Base-by-base conservation (phyloP, 2,797 vertebrate species). In the Orestias chungarensis region DNA sequence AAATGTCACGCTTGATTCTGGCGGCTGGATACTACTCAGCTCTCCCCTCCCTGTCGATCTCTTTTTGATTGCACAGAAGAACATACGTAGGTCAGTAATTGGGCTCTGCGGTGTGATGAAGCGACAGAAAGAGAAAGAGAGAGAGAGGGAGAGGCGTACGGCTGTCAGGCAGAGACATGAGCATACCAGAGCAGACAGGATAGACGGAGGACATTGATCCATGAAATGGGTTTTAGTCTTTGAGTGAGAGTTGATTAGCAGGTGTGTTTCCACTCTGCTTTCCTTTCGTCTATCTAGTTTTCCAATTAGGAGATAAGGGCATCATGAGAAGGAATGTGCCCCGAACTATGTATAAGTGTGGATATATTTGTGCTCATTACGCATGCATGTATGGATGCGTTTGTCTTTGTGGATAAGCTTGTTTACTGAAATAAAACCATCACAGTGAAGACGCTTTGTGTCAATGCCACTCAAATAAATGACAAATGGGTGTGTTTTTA, bases 261-360 rank as follows among this genome's bases (percentile, higher is more conserved):
- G 87, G 88, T 91, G 83, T 93, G 91, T 91, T 93, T 93, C 91
- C 87, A 86, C 86, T 90, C 85, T 82, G 83, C 87, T 88, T 85
- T 73, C 85, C 81, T 86, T 76, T 79, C 79, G 80, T 91, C 88
- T 87, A 88, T 87, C 92, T 89, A 87, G 86, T 94, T 93, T 92
- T 94, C 92, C 93, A 94, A 95, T 95, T 95, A 94, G 91, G 87
- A 93, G 94, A 94, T 94, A 94, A 94, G 91, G 79, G 92, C 94
- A 91, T 88, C 74, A 38, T 69, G 79, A 66, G 80, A 69, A 46
- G 54, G 69, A 77, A 79, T 79, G 85, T 70, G 70, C 31, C 12
- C 64, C 55, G 14, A 66, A 23, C 35, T 64, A 71, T 79, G 80
- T 78, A 59, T 70, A 14, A 50, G 68, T 25, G 55, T 17, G 44